These are phyloP conservation scores for Petroica traversi DNA, from an alignment of 2,113 vertebrate species.

Conservation along the genomic window DNA sequence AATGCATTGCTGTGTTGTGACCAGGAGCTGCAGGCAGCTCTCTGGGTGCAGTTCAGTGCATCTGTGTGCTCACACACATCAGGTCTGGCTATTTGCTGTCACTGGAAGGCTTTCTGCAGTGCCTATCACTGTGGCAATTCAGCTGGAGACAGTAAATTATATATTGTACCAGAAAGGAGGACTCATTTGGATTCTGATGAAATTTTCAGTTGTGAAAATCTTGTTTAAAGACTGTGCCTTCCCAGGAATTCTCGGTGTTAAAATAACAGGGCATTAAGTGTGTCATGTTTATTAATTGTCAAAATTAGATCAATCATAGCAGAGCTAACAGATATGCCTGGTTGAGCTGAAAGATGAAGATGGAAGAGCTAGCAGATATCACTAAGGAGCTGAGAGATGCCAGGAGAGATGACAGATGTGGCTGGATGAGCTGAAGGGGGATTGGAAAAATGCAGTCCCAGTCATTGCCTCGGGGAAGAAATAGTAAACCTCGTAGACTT, in stretches of 20 bases:
- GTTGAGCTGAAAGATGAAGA: slow-evolving; percentile 44
- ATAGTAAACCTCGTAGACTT: slow-evolving; percentile 15
- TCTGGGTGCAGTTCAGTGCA: neutral
- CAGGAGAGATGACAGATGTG: slow-evolving; percentile 24
- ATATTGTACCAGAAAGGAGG: neutral
- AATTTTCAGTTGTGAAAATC: neutral
- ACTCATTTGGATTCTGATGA: neutral
- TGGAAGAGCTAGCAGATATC: neutral
- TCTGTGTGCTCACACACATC: neutral
- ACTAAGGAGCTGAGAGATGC: slow-evolving; percentile 10
- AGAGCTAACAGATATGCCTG: slow-evolving; percentile 39
- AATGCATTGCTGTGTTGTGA: neutral
- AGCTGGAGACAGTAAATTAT: neutral
- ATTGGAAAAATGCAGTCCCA: neutral
- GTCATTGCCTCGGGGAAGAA: slow-evolving; percentile 10
- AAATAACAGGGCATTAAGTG: neutral
- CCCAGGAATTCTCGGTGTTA: neutral
- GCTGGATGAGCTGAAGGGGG: neutral
- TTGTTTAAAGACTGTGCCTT: neutral
- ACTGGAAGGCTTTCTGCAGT: neutral
- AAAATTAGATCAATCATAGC: slow-evolving; percentile 41
- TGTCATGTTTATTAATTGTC: slow-evolving; percentile 51
- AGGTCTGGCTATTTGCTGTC: neutral
- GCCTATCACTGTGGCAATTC: neutral
- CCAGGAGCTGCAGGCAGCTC: neutral